Evolutionary conservation across 2,888 invertebrate genomes (phyloP), one percentile per base, ranked within the genome.

Genomic region (Brachynemurus nebulosus): DNA sequence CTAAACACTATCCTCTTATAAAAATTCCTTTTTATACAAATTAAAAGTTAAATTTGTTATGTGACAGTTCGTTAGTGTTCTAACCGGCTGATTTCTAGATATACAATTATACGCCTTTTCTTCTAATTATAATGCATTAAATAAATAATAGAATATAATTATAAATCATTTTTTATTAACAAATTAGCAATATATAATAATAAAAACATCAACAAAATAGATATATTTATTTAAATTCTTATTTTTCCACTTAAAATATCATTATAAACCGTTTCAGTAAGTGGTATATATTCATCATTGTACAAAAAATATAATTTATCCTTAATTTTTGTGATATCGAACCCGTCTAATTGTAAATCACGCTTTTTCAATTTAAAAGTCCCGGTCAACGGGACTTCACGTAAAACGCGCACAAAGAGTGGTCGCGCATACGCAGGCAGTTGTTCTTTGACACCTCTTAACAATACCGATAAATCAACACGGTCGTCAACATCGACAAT

Each of bases 361-460:
- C 80, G 72, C 61, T 96, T 97, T 65, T 89, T 88, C 53, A 96
- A 63, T 67, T 97, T 97, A 63, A 86, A 96, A 0, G 97, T 97
- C 64, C 82, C 80, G 3, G 86, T 86, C 56, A 84, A 71, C 45
- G 91, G 89, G 42, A 93, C 75, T 51, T 80, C 70, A 43, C 79
- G 67, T 57, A 86, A 70, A 47, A 90, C 67, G 44, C 96, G 71
- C 27, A 96, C 63, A 68, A 96, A 96, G 16, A 93, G 66, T 1
- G 96, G 96, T 16, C 86, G 69, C 1, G 96, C 92, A 62, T 91
- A 96, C 0, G 77, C 59, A 0, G 96, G 90, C 53, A 96, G 69
- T 49, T 76, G 69, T 54, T 73, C 72, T 57, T 78, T 77, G 37
- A 86, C 66, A 43, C 76, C 77, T n/a, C 69, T 65, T 18, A 78